Conservation (phyloP, 1,140 invertebrate species). For the Brachionus calyciflorus region DNA sequence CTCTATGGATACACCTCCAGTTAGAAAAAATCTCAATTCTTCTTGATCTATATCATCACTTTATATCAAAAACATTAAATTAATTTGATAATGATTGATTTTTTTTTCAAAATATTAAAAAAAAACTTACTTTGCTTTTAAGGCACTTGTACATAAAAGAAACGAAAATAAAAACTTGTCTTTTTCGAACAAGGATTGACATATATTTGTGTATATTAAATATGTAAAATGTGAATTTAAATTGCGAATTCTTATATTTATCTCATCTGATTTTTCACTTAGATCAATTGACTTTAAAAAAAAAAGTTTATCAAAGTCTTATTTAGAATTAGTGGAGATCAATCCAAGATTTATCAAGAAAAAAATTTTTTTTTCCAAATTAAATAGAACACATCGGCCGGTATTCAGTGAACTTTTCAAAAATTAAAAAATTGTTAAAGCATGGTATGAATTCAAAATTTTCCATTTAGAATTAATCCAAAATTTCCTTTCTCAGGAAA, state of each 20-base stretch:
- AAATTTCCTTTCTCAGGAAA: no score
- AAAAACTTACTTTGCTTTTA: conserved; percentile 50
- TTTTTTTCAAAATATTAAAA: background rate
- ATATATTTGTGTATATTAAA: conserved; percentile 60
- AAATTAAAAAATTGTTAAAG: no score
- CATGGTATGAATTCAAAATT: no score
- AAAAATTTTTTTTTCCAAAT: background rate
- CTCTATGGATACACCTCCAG: conserved; percentile 58
- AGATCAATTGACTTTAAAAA: conserved; percentile 57
- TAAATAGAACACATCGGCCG: no score
- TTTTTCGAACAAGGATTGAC: conserved; percentile 61
- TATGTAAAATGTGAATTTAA: conserved; percentile 59
- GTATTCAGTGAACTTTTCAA: no score
- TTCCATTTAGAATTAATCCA: no score
- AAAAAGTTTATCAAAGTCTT: no score
- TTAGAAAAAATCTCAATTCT: conserved; percentile 60
- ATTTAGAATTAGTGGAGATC: no score
- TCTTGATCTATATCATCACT: conserved; percentile 57
- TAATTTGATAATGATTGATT: background rate
- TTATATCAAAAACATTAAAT: conserved; percentile 27
- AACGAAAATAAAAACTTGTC: conserved; percentile 62
- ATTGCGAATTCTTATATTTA: conserved; percentile 55
- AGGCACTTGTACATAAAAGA: conserved; percentile 56
- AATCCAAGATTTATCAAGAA: no score
- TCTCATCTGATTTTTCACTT: conserved; percentile 53